Evolutionary conservation across 2,113 vertebrate species (phyloP).

Genomic region (Osmerus eperlanus): DNA sequence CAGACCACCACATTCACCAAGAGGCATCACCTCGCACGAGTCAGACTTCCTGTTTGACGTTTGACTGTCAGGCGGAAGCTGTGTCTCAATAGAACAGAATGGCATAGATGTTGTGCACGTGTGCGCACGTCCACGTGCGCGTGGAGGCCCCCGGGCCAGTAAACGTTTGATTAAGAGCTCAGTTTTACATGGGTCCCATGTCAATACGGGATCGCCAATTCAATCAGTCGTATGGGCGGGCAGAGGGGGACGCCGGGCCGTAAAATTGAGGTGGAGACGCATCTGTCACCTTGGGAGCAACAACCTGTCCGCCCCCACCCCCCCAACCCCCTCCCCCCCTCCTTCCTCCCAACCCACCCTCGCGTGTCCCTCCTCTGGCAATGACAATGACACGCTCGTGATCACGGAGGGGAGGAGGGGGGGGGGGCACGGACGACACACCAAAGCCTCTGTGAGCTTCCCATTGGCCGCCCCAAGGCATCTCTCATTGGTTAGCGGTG

Average conservation of each 20-base stretch:
- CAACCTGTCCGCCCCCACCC: neutral
- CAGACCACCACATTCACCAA: too few relatives aligned
- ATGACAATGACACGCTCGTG: conserved; percentile 3
- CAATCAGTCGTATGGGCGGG: conserved; percentile 9
- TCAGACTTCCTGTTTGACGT: too few relatives aligned
- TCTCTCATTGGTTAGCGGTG: neutral
- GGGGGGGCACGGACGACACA: too few relatives aligned
- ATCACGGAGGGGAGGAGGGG: neutral
- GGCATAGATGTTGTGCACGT: neutral
- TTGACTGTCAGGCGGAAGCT: too few relatives aligned
- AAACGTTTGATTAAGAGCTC: conserved; percentile 9
- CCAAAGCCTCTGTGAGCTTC: neutral
- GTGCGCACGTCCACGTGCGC: neutral
- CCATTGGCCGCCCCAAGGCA: neutral
- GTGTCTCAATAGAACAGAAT: too few relatives aligned
- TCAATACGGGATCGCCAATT: conserved; percentile 20
- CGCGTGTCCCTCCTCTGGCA: neutral
- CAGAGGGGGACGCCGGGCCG: neutral
- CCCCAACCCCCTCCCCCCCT: neutral
- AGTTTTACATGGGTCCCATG: conserved; percentile 11
- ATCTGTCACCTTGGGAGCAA: conserved; percentile 7
- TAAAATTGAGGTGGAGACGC: neutral
- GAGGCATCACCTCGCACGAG: too few relatives aligned
- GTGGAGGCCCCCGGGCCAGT: neutral
- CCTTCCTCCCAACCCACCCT: neutral